These are phyloP conservation scores for Cryptoblepharus egeriae DNA, from an alignment of 2,797 vertebrate species.

Conservation along the genomic window DNA sequence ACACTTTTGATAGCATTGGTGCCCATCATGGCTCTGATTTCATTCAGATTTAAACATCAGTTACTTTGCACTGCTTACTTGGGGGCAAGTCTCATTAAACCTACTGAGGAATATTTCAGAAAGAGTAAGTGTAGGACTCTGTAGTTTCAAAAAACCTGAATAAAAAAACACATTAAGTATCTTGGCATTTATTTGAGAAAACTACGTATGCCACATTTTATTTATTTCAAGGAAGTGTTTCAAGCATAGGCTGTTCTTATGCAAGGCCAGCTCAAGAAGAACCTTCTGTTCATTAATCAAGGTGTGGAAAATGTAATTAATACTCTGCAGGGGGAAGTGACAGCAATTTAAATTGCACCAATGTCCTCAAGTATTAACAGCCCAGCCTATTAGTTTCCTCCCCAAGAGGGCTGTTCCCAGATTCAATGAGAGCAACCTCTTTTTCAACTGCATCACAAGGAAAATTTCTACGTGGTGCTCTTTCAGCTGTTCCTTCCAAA, in stretches of 20 bases:
- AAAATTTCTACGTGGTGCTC: background rate
- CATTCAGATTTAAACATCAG: no score
- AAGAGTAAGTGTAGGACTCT: no score
- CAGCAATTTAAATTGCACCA: background rate
- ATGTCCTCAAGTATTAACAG: accelerated
- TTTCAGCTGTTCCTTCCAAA: background rate
- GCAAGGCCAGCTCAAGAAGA: background rate
- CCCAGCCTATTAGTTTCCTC: background rate
- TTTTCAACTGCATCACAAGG: background rate
- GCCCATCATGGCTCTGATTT: no score
- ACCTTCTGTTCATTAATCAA: constrained; percentile 11
- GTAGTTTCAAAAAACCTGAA: no score
- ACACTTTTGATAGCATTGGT: no score
- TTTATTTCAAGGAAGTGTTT: background rate
- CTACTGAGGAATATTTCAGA: no score
- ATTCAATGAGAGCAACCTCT: background rate
- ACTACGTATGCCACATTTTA: background rate
- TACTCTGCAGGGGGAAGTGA: background rate
- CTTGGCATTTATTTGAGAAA: background rate
- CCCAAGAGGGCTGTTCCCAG: background rate
- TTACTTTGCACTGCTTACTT: no score
- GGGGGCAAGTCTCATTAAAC: no score
- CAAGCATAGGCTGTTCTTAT: background rate
- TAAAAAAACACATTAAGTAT: background rate
- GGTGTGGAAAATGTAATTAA: background rate